Evolutionary conservation across 2,113 vertebrate genomes (phyloP).

Genomic region (Callospermophilus lateralis): DNA sequence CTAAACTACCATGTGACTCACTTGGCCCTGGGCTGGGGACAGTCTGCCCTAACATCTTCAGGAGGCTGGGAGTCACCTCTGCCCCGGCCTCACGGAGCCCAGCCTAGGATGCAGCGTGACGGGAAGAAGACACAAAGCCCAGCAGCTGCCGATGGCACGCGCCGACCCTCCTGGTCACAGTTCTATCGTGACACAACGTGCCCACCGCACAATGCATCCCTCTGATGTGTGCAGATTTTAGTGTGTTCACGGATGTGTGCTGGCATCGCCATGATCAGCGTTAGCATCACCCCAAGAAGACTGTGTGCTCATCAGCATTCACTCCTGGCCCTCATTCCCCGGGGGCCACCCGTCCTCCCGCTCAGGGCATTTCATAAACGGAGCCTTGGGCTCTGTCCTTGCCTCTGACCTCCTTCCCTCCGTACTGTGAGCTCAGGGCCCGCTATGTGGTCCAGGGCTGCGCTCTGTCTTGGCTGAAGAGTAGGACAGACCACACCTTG

Average conservation of each 20-base stretch:
- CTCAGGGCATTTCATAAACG: no score
- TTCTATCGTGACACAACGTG: background rate
- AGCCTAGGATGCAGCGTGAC: background rate
- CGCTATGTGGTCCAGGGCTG: accelerated
- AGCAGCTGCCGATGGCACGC: background rate
- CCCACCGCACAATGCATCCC: background rate
- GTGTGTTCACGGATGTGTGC: background rate
- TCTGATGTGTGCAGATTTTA: background rate
- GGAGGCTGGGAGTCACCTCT: background rate
- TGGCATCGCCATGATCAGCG: background rate
- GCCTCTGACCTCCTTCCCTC: no score
- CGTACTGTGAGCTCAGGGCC: no score
- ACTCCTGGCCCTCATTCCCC: no score
- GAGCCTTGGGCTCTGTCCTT: no score
- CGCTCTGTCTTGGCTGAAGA: background rate
- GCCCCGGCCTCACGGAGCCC: background rate
- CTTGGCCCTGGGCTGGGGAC: background rate
- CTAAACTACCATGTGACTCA: background rate
- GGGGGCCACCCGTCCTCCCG: background rate
- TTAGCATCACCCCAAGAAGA: background rate
- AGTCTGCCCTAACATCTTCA: background rate
- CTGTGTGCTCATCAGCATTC: background rate
- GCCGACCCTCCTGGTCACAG: background rate
- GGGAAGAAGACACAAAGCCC: background rate
- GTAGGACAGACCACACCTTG: background rate